phyloP scores from a whole-genome alignment of 2,113 vertebrate genomes.

The Chaetodon auriga region DNA sequence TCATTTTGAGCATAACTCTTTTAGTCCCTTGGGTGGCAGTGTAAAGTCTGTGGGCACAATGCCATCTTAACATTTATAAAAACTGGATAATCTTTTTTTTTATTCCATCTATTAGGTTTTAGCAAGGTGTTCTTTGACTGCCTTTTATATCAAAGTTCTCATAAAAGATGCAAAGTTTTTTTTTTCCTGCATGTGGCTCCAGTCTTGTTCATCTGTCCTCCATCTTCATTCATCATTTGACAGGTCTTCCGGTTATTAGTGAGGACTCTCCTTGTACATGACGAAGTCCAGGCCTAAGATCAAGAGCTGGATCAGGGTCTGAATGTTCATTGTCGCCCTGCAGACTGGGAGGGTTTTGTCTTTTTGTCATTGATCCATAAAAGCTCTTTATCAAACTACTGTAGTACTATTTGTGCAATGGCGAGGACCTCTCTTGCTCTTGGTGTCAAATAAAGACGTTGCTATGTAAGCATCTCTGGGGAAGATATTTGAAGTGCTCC shows the following conservation, averaged over 20 bases:
- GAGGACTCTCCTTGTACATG: background rate
- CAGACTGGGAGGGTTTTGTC: background rate
- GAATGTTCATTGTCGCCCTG: constrained; percentile 16
- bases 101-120: constrained; percentile 39
- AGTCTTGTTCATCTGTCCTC: background rate
- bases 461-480: constrained; percentile 9
- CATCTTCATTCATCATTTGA: background rate
- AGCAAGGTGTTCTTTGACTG: constrained; percentile 8
- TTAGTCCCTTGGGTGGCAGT: constrained; percentile 78
- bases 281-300: constrained; percentile 19
- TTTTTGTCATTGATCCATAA: constrained; percentile 9
- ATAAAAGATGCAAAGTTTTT: constrained; percentile 30
- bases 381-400: constrained; percentile 15
- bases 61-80: constrained; percentile 72
- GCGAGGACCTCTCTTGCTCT: background rate
- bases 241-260: constrained; percentile 17
- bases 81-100: constrained; percentile 38
- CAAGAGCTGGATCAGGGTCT: constrained; percentile 12
- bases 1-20: constrained; percentile 69
- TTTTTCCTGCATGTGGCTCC: background rate
- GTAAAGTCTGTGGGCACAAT: constrained; percentile 74
- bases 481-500: constrained; percentile 15
- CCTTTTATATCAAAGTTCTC: constrained; percentile 43
- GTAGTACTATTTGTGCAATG: background rate
- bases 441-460: constrained; percentile 12